Conservation (phyloP, 2,888 invertebrate genomes). For the Aphelenchoides bicaudatus region DNA sequence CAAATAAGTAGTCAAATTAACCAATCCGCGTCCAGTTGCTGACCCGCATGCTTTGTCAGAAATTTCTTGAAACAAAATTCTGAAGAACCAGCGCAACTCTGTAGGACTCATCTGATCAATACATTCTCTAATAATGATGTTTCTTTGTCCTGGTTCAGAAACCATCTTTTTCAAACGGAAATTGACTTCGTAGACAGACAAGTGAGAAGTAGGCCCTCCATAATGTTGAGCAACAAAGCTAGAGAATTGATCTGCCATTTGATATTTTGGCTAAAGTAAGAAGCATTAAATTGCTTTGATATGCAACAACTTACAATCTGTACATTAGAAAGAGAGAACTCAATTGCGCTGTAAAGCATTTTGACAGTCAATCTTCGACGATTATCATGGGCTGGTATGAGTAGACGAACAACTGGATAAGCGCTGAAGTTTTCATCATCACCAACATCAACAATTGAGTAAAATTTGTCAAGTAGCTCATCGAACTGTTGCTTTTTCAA, state of each 20-base stretch:
- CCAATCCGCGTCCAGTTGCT: not conserved
- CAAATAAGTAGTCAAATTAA: not conserved
- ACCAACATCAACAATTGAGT: not conserved
- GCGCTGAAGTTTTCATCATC: not conserved
- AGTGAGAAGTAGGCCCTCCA: not conserved
- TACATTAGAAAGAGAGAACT: no score
- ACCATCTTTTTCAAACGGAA: not conserved
- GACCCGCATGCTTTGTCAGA: not conserved
- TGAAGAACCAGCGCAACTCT: not conserved
- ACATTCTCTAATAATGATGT: not conserved
- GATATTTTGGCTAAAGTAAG: not conserved
- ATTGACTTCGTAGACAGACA: not conserved
- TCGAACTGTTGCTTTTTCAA: not conserved
- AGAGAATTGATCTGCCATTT: constrained; percentile 4
- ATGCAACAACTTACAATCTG: no score
- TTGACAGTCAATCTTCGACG: not conserved
- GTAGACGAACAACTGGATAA: constrained; percentile 1
- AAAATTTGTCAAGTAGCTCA: constrained; percentile 2
- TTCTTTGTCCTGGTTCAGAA: constrained; percentile 1
- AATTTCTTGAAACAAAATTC: constrained; percentile 10
- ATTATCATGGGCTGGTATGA: constrained; percentile 10
- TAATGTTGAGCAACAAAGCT: not conserved
- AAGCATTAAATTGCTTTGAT: no score
- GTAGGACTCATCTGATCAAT: not conserved
- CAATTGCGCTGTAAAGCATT: no score